These are phyloP conservation scores for Ichneumon xanthorius DNA, from an alignment of 2,888 invertebrate genomes.

Conservation along the genomic window DNA sequence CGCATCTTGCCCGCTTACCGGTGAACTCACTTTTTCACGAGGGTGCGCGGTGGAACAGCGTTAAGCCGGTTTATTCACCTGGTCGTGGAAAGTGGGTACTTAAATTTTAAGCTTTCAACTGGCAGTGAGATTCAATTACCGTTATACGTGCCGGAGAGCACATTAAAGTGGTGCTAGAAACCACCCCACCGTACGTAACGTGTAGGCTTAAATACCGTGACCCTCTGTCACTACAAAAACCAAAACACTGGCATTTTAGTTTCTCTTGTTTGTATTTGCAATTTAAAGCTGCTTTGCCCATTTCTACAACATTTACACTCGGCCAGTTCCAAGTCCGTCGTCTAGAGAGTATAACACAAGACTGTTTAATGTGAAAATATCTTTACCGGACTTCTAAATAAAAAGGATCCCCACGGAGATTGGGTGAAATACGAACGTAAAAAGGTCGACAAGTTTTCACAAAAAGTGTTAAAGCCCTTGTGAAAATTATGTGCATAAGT, in stretches of 20 bases:
- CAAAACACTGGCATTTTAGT: not conserved
- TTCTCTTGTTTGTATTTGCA: not conserved
- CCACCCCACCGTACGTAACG: not conserved
- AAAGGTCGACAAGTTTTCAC: no score
- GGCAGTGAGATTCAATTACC: conserved; percentile 79
- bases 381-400: no score
- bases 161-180: conserved; percentile 71
- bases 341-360: no score
- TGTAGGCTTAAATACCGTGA: not conserved
- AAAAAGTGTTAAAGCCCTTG: no score
- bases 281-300: not conserved
- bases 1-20: conserved; percentile 34
- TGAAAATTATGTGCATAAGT: no score
- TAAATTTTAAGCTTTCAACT: conserved; percentile 78
- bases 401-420: no score
- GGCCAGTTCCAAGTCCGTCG: no score
- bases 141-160: conserved; percentile 75
- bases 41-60: conserved; percentile 65
- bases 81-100: conserved; percentile 74
- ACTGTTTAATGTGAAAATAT: no score
- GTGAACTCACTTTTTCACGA: conserved; percentile 47
- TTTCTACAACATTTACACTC: not conserved
- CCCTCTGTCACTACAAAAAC: conserved; percentile 24
- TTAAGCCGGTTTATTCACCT: conserved; percentile 75
- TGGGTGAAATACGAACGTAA: no score